Percentiles rank a stretch among this genome's conserved stretches.
These are phyloP conservation scores for Ptyas mucosa DNA, from an alignment of 2,113 vertebrate genomes.

Conservation along the genomic window DNA sequence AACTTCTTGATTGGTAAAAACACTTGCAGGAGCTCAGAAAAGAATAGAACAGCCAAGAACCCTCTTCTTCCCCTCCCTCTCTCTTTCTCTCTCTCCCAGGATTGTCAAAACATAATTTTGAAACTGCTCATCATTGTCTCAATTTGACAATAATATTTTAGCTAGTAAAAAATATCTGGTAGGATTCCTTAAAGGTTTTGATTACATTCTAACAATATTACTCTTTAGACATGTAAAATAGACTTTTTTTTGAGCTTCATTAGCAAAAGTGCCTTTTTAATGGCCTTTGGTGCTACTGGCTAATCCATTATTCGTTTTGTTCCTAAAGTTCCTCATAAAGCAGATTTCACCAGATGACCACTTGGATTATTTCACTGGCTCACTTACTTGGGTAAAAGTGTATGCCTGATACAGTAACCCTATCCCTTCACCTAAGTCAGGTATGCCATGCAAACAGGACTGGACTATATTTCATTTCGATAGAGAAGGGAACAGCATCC, in stretches of 20 bases:
- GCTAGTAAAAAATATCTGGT: not conserved
- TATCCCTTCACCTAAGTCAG: too few species aligned
- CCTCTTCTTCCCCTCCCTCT: not conserved
- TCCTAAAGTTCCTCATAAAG: not conserved
- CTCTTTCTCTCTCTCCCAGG: not conserved
- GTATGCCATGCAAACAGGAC: too few species aligned
- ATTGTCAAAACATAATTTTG: not conserved
- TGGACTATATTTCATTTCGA: not conserved
- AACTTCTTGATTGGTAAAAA: conserved; percentile 46
- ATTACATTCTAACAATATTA: not conserved
- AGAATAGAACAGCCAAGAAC: fast-evolving
- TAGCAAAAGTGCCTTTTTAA: not conserved
- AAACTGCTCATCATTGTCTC: not conserved
- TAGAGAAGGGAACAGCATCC: not conserved
- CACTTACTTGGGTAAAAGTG: too few species aligned
- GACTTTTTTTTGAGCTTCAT: not conserved
- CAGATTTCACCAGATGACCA: too few species aligned
- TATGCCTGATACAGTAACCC: too few species aligned
- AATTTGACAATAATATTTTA: conserved; percentile 18
- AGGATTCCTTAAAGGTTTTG: not conserved
- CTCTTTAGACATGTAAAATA: not conserved
- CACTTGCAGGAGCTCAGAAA: not conserved
- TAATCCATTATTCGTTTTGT: not conserved
- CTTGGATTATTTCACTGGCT: too few species aligned
- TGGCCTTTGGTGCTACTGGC: not conserved